These are phyloP conservation scores for Salmo trutta DNA, from an alignment of 2,797 vertebrate genomes.

Conservation along the genomic window DNA sequence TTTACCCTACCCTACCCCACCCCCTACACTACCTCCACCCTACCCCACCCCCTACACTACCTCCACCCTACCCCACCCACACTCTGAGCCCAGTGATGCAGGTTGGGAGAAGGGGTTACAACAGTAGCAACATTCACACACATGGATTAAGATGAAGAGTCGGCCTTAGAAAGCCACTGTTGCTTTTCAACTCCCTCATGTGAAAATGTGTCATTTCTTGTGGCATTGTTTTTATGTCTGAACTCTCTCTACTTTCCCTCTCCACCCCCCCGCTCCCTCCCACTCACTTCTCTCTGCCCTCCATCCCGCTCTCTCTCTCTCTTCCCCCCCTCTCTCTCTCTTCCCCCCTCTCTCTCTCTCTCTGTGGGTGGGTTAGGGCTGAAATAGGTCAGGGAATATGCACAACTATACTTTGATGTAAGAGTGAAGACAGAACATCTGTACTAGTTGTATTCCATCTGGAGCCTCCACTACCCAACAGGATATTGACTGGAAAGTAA, in stretches of 20 bases:
- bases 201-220: slow-evolving; percentile 19
- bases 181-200: not conserved
- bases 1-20: slow-evolving; percentile 24
- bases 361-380: not conserved
- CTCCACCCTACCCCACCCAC: not conserved
- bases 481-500: too few relatives aligned
- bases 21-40: not conserved
- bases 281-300: too few relatives aligned
- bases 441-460: too few relatives aligned
- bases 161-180: not conserved
- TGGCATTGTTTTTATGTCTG: not conserved
- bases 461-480: too few relatives aligned
- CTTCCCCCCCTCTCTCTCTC: not conserved
- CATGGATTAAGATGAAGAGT: not conserved
- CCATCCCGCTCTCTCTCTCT: too few relatives aligned
- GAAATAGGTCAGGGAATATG: too few relatives aligned
- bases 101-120: not conserved
- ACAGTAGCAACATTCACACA: slow-evolving; percentile 19
- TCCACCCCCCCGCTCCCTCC: not conserved
- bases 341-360: too few relatives aligned
- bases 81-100: not conserved
- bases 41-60: not conserved
- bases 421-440: too few relatives aligned
- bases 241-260: slow-evolving; percentile 20
- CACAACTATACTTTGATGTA: too few relatives aligned